Evolutionary conservation across 2,888 invertebrate genomes (phyloP), one percentile per base, ranked within the genome.

Genomic region (Trachelus tabidus): DNA sequence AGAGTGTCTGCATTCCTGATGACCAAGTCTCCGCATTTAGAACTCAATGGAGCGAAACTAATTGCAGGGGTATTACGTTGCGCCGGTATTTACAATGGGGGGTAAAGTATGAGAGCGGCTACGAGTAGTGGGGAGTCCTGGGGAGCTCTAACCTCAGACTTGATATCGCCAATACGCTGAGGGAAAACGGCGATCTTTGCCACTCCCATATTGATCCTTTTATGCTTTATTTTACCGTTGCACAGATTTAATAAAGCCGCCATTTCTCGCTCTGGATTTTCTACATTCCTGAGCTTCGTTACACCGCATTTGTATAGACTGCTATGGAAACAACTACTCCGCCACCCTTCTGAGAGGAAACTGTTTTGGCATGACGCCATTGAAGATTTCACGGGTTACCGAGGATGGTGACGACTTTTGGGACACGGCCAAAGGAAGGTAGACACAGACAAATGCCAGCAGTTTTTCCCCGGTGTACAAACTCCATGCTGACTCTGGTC

Each of bases 1-100:
- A 35, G 73, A 37, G 76, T 71, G 83, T 86, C 89, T 91, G 88
- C 81, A 87, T 84, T 86, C 91, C 91, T 91, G 88, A 84, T 91
- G 83, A 79, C 77, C 79, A 79, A 88, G 88, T 89, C 91, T 91
- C 91, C 91, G 89, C 90, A 90, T 91, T 91, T 91, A 91, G 91
- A 91, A 91, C 89, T 90, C 91, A 87, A 90, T 91, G 89, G 87
- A 90, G 91, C 89, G 90, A 82, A 89, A 89, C 90, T 90, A 89
- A 91, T 91, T 89, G 87, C 80, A 77, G 82, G 85, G 82, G 85
- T 84, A 84, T 84, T 85, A 82, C 79, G 71, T 71, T 11, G 71
- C 11, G 11, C 71, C 33, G 31, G 12, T 31, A 56, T 56, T 56
- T 56, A 23, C 56, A 56, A 56, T 23, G 56, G 56, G 56, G 56